These are phyloP conservation scores for Microtus pennsylvanicus DNA, from an alignment of 2,113 vertebrate genomes.

Conservation along the genomic window DNA sequence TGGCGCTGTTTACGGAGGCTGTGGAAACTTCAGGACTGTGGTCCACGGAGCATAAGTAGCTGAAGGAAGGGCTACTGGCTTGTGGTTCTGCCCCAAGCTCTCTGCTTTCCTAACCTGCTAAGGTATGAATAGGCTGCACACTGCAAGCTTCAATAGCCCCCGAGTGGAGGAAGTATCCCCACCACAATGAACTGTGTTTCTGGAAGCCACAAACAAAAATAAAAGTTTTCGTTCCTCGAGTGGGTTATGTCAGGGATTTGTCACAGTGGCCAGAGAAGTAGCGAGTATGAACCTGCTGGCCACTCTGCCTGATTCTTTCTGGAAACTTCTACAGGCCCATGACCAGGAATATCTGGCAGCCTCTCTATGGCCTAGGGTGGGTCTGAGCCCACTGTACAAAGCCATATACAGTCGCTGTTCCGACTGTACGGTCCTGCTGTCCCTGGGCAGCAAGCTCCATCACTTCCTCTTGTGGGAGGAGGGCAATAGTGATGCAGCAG, in stretches of 20 bases:
- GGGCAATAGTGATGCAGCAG: neutral
- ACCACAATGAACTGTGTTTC: neutral
- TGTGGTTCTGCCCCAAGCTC: neutral
- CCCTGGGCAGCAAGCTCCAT: neutral
- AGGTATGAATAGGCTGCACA: too few species aligned
- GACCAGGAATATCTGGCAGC: neutral
- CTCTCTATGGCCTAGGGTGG: neutral
- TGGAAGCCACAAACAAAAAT: neutral
- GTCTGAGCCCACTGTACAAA: neutral
- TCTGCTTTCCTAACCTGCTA: neutral
- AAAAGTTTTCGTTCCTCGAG: neutral
- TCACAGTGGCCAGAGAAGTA: neutral
- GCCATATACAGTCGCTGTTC: neutral
- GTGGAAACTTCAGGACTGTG: neutral
- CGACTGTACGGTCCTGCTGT: too few species aligned
- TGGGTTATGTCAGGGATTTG: neutral
- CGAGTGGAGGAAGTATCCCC: neutral
- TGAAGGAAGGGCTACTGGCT: neutral
- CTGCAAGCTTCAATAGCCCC: neutral
- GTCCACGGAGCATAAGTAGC: neutral
- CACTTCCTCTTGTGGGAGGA: neutral
- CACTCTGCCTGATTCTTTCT: neutral
- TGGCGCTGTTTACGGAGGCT: neutral
- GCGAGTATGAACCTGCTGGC: fast-evolving
- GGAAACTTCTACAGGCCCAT: neutral